Percentiles rank a stretch among this genome's conserved stretches.
Evolutionary conservation across 2,888 invertebrate species (phyloP).

Genomic region (Atethmia centrago): DNA sequence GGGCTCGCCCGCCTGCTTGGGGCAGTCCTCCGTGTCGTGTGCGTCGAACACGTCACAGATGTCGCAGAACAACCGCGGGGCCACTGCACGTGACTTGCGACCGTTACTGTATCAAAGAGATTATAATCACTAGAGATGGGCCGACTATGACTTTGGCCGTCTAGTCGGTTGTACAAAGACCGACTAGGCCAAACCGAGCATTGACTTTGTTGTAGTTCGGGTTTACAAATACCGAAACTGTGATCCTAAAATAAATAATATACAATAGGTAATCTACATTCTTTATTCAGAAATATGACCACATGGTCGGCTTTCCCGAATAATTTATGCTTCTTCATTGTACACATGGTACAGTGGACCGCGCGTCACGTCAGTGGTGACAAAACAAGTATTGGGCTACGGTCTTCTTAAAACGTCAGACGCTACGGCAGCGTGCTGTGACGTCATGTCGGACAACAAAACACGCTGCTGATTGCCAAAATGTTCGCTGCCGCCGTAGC

Average conservation of each 20-base stretch:
- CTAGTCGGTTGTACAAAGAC: too few relatives aligned
- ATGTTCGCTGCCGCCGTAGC: too few relatives aligned
- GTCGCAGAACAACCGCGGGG: slow-evolving; percentile 98
- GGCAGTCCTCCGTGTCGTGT: slow-evolving; percentile 99
- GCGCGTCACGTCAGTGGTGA: background rate
- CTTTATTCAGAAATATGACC: too few relatives aligned
- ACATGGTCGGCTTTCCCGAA: too few relatives aligned
- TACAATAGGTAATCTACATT: background rate
- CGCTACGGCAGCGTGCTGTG: too few relatives aligned
- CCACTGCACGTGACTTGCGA: slow-evolving; percentile 87
- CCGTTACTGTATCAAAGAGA: slow-evolving; percentile 81
- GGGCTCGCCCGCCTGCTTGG: slow-evolving; percentile 93
- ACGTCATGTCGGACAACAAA: too few relatives aligned
- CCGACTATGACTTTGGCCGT: too few relatives aligned
- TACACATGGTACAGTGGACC: background rate
- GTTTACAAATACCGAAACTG: background rate
- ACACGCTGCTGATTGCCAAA: too few relatives aligned
- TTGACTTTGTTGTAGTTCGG: background rate
- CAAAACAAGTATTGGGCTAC: background rate
- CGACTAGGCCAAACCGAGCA: background rate
- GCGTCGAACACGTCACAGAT: slow-evolving; percentile 99
- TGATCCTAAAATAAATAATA: too few relatives aligned
- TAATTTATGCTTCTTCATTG: background rate
- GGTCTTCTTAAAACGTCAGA: too few relatives aligned
- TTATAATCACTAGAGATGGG: background rate